Evolutionary conservation across 1,140 invertebrate species (phyloP).

Genomic region (Heliconius nattereri): DNA sequence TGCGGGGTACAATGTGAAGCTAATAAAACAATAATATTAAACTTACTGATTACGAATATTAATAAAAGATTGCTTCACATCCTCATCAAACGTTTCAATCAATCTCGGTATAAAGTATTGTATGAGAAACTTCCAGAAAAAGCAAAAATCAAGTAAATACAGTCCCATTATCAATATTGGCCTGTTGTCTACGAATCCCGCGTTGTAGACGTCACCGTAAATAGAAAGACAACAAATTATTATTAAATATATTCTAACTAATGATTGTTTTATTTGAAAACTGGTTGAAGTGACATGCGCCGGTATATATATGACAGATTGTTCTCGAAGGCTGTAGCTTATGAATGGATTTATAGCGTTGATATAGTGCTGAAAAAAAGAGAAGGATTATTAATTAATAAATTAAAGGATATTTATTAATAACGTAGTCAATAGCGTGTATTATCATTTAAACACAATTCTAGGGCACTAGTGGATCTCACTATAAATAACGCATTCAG

Average conservation of each 20-base stretch:
- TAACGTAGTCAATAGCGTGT: too few relatives aligned
- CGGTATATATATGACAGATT: not conserved
- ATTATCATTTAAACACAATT: too few relatives aligned
- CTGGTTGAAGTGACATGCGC: not conserved
- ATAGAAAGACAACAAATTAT: constrained; percentile 51
- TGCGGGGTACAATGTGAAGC: too few relatives aligned
- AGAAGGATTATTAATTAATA: too few relatives aligned
- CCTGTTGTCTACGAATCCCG: constrained; percentile 57
- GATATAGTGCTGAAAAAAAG: not conserved
- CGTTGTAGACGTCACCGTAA: constrained; percentile 59
- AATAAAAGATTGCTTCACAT: constrained; percentile 28
- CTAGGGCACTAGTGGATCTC: too few relatives aligned
- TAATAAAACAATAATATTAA: not conserved
- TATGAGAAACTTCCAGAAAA: constrained; percentile 57
- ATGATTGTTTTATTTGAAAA: constrained; percentile 49
- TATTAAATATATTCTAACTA: constrained; percentile 53
- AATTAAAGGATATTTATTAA: too few relatives aligned
- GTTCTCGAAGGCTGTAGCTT: not conserved
- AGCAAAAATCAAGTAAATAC: constrained; percentile 57
- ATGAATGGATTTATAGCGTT: not conserved
- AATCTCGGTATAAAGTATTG: constrained; percentile 48
- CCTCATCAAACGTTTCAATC: constrained; percentile 30
- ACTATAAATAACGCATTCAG: too few relatives aligned
- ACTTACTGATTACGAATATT: constrained; percentile 43
- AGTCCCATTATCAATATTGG: constrained; percentile 43